phyloP scores from a whole-genome alignment of 2,797 vertebrate species.

The Eulemur rubriventer region DNA sequence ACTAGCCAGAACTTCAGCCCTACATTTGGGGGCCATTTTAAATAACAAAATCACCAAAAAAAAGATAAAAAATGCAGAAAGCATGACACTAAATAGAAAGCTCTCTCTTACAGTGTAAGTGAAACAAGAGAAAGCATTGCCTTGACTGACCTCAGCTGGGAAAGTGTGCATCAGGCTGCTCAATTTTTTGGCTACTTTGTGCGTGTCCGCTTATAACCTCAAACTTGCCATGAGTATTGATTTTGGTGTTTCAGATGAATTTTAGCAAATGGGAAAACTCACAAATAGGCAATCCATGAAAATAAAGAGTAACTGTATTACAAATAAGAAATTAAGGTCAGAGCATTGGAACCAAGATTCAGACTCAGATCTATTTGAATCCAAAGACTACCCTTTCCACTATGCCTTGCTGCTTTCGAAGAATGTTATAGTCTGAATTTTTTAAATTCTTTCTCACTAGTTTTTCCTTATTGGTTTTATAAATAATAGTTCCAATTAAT shows the following conservation, averaged over 20 bases:
- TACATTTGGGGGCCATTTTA: conserved; percentile 7
- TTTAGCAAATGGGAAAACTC: conserved; percentile 17
- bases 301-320: background rate
- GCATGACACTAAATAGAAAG: background rate
- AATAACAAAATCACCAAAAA: conserved; percentile 6
- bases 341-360: background rate
- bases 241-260: background rate
- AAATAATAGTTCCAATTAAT: conserved; percentile 7
- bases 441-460: background rate
- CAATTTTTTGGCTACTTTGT: background rate
- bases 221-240: background rate
- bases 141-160: background rate
- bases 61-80: background rate
- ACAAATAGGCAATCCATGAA: background rate
- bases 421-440: background rate
- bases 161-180: background rate
- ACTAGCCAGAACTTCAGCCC: background rate
- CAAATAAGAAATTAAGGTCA: background rate
- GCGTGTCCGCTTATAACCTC: background rate
- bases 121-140: background rate
- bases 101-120: background rate
- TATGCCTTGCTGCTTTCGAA: conserved; percentile 22
- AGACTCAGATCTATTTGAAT: background rate
- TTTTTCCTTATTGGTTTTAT: conserved; percentile 40
- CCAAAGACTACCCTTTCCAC: background rate